Evolutionary conservation across 2,113 vertebrate species (phyloP).

Genomic region (Chaenogobius annularis): DNA sequence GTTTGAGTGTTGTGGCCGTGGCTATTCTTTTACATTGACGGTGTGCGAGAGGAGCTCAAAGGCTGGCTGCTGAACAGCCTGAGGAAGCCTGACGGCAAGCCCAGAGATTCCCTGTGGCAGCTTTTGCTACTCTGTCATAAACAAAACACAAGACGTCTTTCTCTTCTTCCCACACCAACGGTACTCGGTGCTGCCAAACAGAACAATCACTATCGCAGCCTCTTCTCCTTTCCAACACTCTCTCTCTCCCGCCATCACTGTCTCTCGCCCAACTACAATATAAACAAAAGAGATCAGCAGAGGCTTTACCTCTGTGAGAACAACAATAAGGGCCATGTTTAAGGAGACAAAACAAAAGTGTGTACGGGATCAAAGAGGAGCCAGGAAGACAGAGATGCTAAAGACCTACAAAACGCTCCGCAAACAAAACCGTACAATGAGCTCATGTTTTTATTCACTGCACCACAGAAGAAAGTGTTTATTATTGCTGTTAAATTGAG

Average conservation of each 20-base stretch:
- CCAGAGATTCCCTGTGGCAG: slow-evolving; percentile 73
- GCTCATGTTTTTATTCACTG: slow-evolving; percentile 54
- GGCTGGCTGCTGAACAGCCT: slow-evolving; percentile 70
- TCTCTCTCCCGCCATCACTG: slow-evolving; percentile 47
- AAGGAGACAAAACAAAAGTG: slow-evolving; percentile 76
- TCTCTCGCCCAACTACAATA: slow-evolving; percentile 66
- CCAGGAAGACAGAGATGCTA: slow-evolving; percentile 64
- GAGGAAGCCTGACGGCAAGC: slow-evolving; percentile 68
- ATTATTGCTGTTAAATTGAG: slow-evolving; percentile 12
- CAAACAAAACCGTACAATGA: slow-evolving; percentile 71
- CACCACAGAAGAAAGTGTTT: slow-evolving; percentile 20
- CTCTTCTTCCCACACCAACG: slow-evolving; percentile 76
- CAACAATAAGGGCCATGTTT: slow-evolving; percentile 76
- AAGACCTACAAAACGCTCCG: slow-evolving; percentile 69
- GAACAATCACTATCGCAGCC: slow-evolving; percentile 76
- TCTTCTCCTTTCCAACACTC: slow-evolving; percentile 65
- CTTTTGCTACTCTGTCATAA: slow-evolving; percentile 74
- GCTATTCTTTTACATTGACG: slow-evolving; percentile 51
- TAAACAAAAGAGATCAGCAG: slow-evolving; percentile 75
- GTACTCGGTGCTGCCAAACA: slow-evolving; percentile 74
- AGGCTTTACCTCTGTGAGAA: slow-evolving; percentile 73
- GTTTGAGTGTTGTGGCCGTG: slow-evolving; percentile 39
- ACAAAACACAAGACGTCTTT: slow-evolving; percentile 78
- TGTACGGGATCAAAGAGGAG: slow-evolving; percentile 73
- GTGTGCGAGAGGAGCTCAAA: slow-evolving; percentile 61